Evolutionary conservation across 2,113 vertebrate genomes (phyloP), one percentile per base, ranked within the genome.

Genomic region (Glareola pratincola): DNA sequence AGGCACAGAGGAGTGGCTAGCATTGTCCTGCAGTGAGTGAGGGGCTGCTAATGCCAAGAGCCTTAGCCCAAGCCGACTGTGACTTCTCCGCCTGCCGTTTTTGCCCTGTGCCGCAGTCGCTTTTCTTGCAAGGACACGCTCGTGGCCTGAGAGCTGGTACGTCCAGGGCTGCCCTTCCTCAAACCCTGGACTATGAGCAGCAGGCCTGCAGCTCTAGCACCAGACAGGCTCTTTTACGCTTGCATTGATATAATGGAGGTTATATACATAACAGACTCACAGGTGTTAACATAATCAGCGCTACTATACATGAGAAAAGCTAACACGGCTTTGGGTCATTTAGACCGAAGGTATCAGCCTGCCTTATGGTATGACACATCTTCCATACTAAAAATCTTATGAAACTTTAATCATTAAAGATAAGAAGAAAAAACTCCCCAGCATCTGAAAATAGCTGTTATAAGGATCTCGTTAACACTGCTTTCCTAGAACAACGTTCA

Each of bases 1-100:
- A 41, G n/a, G 17, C 57, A 6, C 24, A 59, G 59, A 15, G 13
- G 23, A 75, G 43, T 14, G 62, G 29, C 14, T 24, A 50, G 26
- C 9, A 4, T 32, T n/a, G 34, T 56, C 24, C 48, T 17, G 39
- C 19, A 39, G 34, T 0, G 0, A 71, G 62, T 0, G 1, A 68
- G 54, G 59, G 63, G 29, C 34, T 77, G 30, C 37, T 90, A 4
- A 6, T 57, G 60, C 41, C 39, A 36, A 10, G 12, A 48, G 6
- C 21, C 47, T 12, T 22, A 19, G 34, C 20, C 5, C 1, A 6
- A 54, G 48, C 32, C 76, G 8, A 9, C 29, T 53, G 37, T 0
- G 2, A 15, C 71, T 63, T 92, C 62, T 39, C 32, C 1, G 7
- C 2, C 32, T 64, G 34, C 3, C 5, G 32, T 0, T 73, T 79